These are phyloP conservation scores for Drosophila colorata DNA, from an alignment of 2,888 invertebrate genomes.

Conservation along the genomic window DNA sequence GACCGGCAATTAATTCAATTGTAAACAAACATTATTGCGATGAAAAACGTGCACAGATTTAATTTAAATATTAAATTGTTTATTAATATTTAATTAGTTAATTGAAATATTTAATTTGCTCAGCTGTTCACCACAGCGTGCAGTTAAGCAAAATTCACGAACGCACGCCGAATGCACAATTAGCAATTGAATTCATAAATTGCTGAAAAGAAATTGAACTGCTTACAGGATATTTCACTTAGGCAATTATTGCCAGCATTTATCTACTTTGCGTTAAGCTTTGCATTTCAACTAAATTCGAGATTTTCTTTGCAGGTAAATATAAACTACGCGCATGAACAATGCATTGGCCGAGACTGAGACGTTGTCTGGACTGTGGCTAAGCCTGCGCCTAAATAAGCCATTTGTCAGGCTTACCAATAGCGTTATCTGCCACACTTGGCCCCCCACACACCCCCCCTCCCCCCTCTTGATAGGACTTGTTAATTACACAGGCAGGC, in stretches of 20 bases:
- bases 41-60: not conserved
- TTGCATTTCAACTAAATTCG: conserved; percentile 23
- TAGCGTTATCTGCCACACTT: conserved; percentile 30
- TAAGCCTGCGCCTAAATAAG: conserved; percentile 67
- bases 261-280: not conserved
- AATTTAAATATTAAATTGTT: not conserved
- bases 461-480: conserved; percentile 3
- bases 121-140: not conserved
- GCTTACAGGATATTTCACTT: not conserved
- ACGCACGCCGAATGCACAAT: not conserved
- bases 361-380: not conserved
- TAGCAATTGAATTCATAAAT: no score
- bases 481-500: conserved; percentile 69
- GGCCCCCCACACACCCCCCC: no score
- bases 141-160: not conserved
- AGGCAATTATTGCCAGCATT: not conserved
- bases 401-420: conserved; percentile 71
- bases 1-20: not conserved
- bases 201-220: not conserved
- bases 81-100: not conserved
- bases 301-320: conserved; percentile 52
- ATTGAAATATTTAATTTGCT: not conserved
- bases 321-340: conserved; percentile 17
- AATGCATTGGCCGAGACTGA: conserved; percentile 1
- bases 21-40: not conserved